Evolutionary conservation across 2,797 vertebrate genomes (phyloP), one percentile per base, ranked within the genome.

Genomic region (Sebastes steindachneri): DNA sequence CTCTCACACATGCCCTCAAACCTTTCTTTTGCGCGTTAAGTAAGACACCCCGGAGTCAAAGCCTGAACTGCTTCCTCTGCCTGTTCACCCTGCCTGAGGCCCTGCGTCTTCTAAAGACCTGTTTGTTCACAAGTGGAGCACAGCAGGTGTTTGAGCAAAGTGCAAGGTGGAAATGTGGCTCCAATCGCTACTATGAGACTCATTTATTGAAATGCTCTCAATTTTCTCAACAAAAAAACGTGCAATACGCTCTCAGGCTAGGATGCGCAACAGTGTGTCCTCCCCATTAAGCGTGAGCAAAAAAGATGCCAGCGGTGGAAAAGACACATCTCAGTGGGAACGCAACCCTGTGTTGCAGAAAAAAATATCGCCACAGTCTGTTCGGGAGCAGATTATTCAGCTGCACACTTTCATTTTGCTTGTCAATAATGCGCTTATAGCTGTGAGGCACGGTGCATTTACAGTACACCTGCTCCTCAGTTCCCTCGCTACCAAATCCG

Each of bases 51-150:
- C 69, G 84, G 55, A 91, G 92, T 91, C 81, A 92, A 82, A 91
- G 79, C 77, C 85, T 92, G 85, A 91, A 86, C 91, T 62, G 71
- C 87, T 90, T 85, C 91, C 86, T 91, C 80, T 87, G 82, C 86
- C 87, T 88, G 85, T 90, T 93, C 92, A 91, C 90, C 92, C 86
- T 86, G 92, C 94, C 92, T 26, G 71, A 88, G 92, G 94, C 91
- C 87, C 79, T 72, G 76, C 74, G 82, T 90, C 88, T 93, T 93
- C 92, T 93, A 88, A 95, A 93, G 92, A 90, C 89, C 86, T 87
- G 93, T 90, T 94, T 95, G 92, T 92, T 93, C 91, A 90, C 90
- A 89, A 91, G 87, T 88, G 68, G 87, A 90, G 87, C 91, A 93
- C 88, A 93, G 91, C 90, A 91, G 93, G 93, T 92, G 91, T 92